Evolutionary conservation across 2,888 invertebrate species (phyloP).

Genomic region (Drosophila robusta): DNA sequence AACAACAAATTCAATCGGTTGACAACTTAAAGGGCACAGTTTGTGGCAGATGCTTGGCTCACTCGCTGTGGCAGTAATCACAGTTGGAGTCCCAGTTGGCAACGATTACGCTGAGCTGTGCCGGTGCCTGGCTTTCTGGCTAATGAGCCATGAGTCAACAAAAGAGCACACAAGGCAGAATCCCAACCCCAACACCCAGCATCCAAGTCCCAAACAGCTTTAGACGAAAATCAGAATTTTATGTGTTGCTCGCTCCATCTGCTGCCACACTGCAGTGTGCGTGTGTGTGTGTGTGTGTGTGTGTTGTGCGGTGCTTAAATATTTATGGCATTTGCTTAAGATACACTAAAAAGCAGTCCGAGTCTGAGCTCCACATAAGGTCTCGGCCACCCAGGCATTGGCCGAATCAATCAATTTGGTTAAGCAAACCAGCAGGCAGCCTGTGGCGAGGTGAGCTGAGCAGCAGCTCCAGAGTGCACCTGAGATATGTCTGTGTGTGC

Average conservation of each 20-base stretch:
- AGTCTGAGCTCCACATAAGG: slow-evolving; percentile 4
- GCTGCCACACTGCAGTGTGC: slow-evolving; percentile 1
- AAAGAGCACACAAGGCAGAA: slow-evolving; percentile 15
- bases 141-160: slow-evolving; percentile 64
- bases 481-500: slow-evolving; percentile 18
- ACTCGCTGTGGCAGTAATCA: slow-evolving; percentile 11
- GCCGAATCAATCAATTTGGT: slow-evolving; percentile 47
- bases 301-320: slow-evolving; percentile 48
- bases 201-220: slow-evolving; percentile 5
- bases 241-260: slow-evolving; percentile 19
- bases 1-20: slow-evolving; percentile 11
- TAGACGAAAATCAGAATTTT: slow-evolving; percentile 41
- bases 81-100: slow-evolving; percentile 19
- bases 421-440: slow-evolving; percentile 5
- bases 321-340: slow-evolving; percentile 62
- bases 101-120: slow-evolving; percentile 1
- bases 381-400: slow-evolving; percentile 8
- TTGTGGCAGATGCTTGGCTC: slow-evolving; percentile 4
- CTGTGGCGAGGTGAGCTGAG: slow-evolving; percentile 26
- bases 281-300: slow-evolving; percentile 6
- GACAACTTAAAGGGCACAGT: slow-evolving; percentile 17
- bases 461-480: slow-evolving; percentile 2
- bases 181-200: neutral
- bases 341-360: slow-evolving; percentile 25
- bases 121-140: slow-evolving; percentile 22